phyloP scores from a whole-genome alignment of 2,797 vertebrate genomes.

The Garrulus glandarius region DNA sequence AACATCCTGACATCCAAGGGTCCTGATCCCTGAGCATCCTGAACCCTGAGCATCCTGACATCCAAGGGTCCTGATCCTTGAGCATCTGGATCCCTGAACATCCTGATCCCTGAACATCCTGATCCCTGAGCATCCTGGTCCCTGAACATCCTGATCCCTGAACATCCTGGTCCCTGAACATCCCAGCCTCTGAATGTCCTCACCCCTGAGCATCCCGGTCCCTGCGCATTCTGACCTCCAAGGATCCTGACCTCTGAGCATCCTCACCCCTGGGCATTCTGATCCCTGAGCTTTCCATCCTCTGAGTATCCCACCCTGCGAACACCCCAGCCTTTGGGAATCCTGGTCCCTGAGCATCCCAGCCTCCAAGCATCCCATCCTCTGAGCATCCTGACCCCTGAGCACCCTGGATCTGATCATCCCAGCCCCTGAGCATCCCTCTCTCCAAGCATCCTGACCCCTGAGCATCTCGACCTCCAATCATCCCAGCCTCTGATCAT shows the following conservation, averaged over 20 bases:
- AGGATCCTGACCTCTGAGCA: no score
- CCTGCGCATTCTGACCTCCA: no score
- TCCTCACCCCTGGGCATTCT: fast-evolving
- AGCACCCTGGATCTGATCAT: neutral
- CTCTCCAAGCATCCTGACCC: fast-evolving
- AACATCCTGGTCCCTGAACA: no score
- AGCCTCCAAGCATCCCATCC: fast-evolving
- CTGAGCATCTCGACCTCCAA: fast-evolving
- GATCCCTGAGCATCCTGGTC: fast-evolving
- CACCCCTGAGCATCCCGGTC: fast-evolving
- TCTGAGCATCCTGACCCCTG: fast-evolving
- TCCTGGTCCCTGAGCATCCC: no score
- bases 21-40: no score
- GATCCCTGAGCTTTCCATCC: fast-evolving
- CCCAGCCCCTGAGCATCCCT: fast-evolving
- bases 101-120: fast-evolving
- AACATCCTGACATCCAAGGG: no score
- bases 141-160: no score
- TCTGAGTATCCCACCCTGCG: fast-evolving
- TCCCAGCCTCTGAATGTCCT: no score
- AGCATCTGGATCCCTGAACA: fast-evolving
- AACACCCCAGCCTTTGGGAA: fast-evolving
- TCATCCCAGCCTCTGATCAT: fast-evolving
- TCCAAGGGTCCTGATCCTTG: no score
- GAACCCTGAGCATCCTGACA: no score